Evolutionary conservation across 2,797 vertebrate species (phyloP).

Genomic region (Acrocephalus scirpaceus): DNA sequence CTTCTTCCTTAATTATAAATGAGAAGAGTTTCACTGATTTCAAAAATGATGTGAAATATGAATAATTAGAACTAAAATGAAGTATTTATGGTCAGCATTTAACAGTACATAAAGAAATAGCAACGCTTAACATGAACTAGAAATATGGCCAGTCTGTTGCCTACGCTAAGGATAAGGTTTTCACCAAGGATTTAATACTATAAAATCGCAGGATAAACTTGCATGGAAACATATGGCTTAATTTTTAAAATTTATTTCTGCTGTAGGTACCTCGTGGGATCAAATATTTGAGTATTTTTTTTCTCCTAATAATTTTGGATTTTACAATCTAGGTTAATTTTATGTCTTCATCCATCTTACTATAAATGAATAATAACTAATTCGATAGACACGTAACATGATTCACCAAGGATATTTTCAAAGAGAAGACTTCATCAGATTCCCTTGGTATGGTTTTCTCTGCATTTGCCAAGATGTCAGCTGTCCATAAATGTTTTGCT

Average conservation of each 20-base stretch:
- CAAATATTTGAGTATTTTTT: background rate
- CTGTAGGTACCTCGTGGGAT: background rate
- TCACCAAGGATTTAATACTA: background rate
- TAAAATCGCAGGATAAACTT: background rate
- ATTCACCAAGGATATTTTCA: background rate
- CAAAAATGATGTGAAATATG: background rate
- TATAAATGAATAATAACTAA: background rate
- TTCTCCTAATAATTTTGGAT: background rate
- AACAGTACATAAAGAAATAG: background rate
- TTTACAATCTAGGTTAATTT: background rate
- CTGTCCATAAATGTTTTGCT: background rate
- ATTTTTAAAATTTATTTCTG: background rate
- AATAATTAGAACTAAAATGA: background rate
- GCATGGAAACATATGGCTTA: background rate
- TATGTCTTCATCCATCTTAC: background rate
- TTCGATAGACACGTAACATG: background rate
- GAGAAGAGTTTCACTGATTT: background rate
- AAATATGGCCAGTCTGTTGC: background rate
- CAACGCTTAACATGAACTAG: fast-evolving
- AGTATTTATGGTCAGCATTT: background rate
- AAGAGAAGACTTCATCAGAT: background rate
- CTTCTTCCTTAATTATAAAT: background rate
- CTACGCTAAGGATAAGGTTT: background rate
- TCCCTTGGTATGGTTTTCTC: background rate
- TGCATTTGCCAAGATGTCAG: background rate